phyloP scores from a whole-genome alignment of 2,113 vertebrate species.

The Columba livia region DNA sequence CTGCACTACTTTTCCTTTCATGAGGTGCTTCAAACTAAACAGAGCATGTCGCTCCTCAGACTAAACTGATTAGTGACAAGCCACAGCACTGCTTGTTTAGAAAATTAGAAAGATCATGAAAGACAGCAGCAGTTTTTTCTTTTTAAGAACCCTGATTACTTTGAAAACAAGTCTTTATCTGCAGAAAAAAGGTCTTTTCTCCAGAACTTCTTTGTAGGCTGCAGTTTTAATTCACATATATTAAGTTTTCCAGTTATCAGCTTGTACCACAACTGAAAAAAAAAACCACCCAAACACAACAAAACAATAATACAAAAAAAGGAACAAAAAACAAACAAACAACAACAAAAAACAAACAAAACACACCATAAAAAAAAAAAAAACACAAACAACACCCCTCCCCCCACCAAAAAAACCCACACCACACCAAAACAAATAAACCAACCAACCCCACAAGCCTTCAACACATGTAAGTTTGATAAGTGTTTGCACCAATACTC shows the following conservation, averaged over 20 bases:
- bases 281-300: neutral
- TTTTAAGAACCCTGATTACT: neutral
- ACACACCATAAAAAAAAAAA: no score
- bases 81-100: neutral
- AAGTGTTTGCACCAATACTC: neutral
- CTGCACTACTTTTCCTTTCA: neutral
- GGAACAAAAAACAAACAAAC: no score
- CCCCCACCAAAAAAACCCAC: no score
- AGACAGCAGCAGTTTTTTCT: neutral
- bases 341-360: no score
- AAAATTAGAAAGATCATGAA: neutral
- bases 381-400: no score
- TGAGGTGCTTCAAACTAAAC: neutral
- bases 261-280: neutral
- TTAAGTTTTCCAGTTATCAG: neutral
- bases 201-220: neutral
- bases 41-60: neutral
- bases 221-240: neutral
- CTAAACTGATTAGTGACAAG: neutral
- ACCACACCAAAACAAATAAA: no score
- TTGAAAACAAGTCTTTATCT: neutral
- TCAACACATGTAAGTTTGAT: neutral
- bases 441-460: neutral
- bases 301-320: no score
- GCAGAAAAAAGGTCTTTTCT: neutral